These are phyloP conservation scores for Mormyrops attenuatus DNA, from an alignment of 2,797 vertebrate genomes.

Conservation along the genomic window DNA sequence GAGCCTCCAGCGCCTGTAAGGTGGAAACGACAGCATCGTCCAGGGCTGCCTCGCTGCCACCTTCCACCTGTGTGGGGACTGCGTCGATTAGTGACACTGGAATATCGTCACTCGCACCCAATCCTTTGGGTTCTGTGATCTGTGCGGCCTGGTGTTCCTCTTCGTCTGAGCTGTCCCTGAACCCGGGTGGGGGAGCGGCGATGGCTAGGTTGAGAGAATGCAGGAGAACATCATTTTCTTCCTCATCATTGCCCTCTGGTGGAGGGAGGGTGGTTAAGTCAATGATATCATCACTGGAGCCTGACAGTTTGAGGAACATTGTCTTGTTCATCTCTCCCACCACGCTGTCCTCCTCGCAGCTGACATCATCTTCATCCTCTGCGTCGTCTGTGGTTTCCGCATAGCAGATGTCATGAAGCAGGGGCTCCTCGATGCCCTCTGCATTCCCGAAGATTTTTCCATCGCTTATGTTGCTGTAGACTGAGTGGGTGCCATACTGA, in stretches of 20 bases:
- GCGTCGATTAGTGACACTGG: slow-evolving; percentile 97
- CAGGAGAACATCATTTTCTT: slow-evolving; percentile 85
- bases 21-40: slow-evolving; percentile 84
- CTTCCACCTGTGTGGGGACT: slow-evolving; percentile 76
- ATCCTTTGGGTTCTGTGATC: slow-evolving; percentile 50
- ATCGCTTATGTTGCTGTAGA: slow-evolving; percentile 78
- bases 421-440: slow-evolving; percentile 89
- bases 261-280: slow-evolving; percentile 95
- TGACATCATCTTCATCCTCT: slow-evolving; percentile 69
- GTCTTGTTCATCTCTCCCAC: slow-evolving; percentile 79
- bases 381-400: slow-evolving; percentile 68
- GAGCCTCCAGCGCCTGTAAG: slow-evolving; percentile 85
- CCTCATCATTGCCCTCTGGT: slow-evolving; percentile 82
- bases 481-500: slow-evolving; percentile 72
- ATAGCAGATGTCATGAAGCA: slow-evolving; percentile 82
- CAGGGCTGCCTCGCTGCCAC: slow-evolving; percentile 71
- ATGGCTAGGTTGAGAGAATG: slow-evolving; percentile 96
- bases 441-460: slow-evolving; percentile 69
- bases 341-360: slow-evolving; percentile 69
- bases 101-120: slow-evolving; percentile 71
- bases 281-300: slow-evolving; percentile 96
- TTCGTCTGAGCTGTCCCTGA: slow-evolving; percentile 97
- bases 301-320: slow-evolving; percentile 82
- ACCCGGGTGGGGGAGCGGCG: slow-evolving; percentile 93
- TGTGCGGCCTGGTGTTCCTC: slow-evolving; percentile 79